Evolutionary conservation across 1,140 invertebrate species (phyloP).

Genomic region (Danaus plexippus): DNA sequence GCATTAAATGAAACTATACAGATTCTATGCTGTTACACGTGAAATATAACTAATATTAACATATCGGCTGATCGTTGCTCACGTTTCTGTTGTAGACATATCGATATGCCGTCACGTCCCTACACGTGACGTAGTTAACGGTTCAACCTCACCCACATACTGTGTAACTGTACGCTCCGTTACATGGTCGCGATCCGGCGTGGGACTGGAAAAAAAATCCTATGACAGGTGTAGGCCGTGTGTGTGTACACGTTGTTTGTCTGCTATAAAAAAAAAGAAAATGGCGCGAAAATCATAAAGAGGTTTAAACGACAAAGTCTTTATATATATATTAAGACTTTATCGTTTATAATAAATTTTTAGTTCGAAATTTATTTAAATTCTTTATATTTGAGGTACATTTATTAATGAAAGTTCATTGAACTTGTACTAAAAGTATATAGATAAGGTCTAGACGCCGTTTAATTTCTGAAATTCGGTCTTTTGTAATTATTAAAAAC

Average conservation of each 20-base stretch:
- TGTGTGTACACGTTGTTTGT: slow-evolving; percentile 12
- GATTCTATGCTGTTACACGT: no score
- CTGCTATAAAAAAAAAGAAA: not conserved
- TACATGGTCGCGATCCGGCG: slow-evolving; percentile 48
- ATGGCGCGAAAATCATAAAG: no score
- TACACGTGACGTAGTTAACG: slow-evolving; percentile 55
- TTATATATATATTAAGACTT: no score
- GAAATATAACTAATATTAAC: no score
- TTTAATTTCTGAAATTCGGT: not conserved
- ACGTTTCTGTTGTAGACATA: not conserved
- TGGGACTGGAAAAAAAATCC: slow-evolving; percentile 26
- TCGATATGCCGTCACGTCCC: slow-evolving; percentile 25
- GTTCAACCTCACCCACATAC: slow-evolving; percentile 65
- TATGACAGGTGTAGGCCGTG: slow-evolving; percentile 32
- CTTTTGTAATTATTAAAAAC: no score
- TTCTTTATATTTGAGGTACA: no score
- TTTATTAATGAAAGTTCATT: no score
- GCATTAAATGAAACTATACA: no score
- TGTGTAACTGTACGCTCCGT: slow-evolving; percentile 54
- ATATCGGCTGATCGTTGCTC: no score
- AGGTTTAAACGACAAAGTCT: no score
- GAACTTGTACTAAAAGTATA: not conserved
- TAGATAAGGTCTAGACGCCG: slow-evolving; percentile 18
- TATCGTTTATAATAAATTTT: no score
- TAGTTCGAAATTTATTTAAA: no score